Evolutionary conservation across 2,888 invertebrate genomes (phyloP).

Genomic region (Pyrrhia umbra): DNA sequence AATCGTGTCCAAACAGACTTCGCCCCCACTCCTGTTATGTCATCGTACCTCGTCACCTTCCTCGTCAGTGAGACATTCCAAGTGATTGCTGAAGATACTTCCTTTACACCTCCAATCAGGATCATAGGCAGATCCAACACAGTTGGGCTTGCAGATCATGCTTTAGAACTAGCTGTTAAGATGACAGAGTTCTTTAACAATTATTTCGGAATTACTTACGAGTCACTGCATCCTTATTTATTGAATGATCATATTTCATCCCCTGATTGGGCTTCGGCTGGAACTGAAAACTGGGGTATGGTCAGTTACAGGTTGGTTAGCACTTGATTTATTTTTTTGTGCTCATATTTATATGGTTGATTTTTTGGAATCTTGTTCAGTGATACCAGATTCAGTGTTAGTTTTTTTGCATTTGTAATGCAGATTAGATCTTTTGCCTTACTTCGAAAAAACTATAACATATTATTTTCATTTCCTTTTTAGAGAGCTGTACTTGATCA

Average conservation of each 20-base stretch:
- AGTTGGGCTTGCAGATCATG: conserved; percentile 74
- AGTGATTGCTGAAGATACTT: conserved; percentile 79
- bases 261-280: conserved; percentile 88
- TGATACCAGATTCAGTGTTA: too few species aligned
- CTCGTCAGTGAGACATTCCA: conserved; percentile 90
- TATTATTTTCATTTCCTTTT: too few species aligned
- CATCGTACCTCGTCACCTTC: conserved; percentile 96
- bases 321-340: background rate
- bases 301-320: conserved; percentile 83
- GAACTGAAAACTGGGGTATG: conserved; percentile 88
- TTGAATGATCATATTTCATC: conserved; percentile 84
- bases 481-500: conserved; percentile 83
- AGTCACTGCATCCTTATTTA: conserved; percentile 76
- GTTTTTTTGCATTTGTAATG: too few species aligned
- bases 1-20: conserved; percentile 79
- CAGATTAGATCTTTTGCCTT: too few species aligned
- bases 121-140: conserved; percentile 86
- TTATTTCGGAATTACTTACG: conserved; percentile 81
- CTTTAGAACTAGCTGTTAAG: conserved; percentile 77
- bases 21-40: conserved; percentile 92
- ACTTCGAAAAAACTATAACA: too few species aligned
- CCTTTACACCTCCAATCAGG: conserved; percentile 79
- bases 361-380: too few species aligned
- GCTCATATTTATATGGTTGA: background rate
- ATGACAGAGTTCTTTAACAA: conserved; percentile 82